Evolutionary conservation across 2,113 vertebrate genomes (phyloP), one percentile per base, ranked within the genome.

Genomic region (Scolopax mira): DNA sequence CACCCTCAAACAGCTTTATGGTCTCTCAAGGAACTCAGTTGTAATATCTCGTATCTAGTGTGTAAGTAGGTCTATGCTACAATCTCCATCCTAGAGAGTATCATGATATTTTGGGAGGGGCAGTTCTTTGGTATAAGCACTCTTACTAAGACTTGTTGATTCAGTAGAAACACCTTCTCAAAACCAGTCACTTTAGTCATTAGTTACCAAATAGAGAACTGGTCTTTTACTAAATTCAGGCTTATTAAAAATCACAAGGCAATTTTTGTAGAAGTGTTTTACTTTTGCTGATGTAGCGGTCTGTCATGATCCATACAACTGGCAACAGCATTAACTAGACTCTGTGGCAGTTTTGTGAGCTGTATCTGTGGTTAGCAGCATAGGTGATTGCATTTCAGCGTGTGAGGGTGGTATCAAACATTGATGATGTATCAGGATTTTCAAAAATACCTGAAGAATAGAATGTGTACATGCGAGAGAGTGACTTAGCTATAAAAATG

Each of bases 381-480:
- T 52, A 72, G 27, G 10, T 35, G 37, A 19, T 25, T 31, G 21
- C 10, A 24, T 64, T 49, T 60, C 61, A 39, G 49, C 48, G 31
- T 37, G 35, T 44, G 27, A 84, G 25, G 18, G n/a, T 58, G 37
- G 28, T 81, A 41, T 28, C 22, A 60, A 48, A 28, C 16, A 10
- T 39, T 21, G 39, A 42, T 79, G 2, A 6, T 31, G 22, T 37
- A n/a, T 79, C 13, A 13, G 24, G n/a, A 46, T 51, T 79, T 79
- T 54, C 6, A 65, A 54, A 74, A 79, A 51, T 75, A 55, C 25
- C 4, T 54, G 31, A 7, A 57, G 14, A 21, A 7, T 7, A 52
- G 13, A 17, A 5, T 4, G 6, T 52, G 11, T 16, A 3, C 58
- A 7, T 4, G 1, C 18, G 10, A 19, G 11, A 37, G 27, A n/a